phyloP scores from a whole-genome alignment of 2,113 vertebrate species.

The Dromas ardeola region DNA sequence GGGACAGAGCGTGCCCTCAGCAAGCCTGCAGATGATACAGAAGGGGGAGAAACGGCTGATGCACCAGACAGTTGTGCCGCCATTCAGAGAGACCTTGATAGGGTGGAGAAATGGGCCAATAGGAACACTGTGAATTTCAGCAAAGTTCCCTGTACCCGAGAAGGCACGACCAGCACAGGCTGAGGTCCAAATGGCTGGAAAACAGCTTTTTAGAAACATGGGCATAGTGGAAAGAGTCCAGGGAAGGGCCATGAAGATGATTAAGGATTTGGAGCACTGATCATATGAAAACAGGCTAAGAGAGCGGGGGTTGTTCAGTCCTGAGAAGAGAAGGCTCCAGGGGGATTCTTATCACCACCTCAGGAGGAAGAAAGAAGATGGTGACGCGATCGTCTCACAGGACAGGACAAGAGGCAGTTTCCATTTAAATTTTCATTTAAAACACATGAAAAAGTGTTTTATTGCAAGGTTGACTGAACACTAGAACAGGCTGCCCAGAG shows the following conservation, averaged over 20 bases:
- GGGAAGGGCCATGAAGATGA: neutral
- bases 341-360: neutral
- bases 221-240: neutral
- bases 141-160: too few species aligned
- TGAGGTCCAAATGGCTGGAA: neutral
- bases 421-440: neutral
- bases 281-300: neutral
- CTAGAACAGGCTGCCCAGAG: neutral
- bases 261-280: neutral
- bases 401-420: neutral
- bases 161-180: neutral
- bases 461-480: neutral
- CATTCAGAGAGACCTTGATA: neutral
- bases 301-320: neutral
- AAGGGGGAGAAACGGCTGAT: rapidly evolving
- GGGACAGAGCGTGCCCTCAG: neutral
- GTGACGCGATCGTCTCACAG: neutral
- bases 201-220: neutral
- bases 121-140: neutral
- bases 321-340: neutral
- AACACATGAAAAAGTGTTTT: neutral
- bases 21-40: neutral
- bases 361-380: neutral
- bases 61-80: neutral
- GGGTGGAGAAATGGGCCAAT: neutral